Evolutionary conservation across 2,113 vertebrate genomes (phyloP), one percentile per base, ranked within the genome.

Genomic region (Nanorana parkeri): DNA sequence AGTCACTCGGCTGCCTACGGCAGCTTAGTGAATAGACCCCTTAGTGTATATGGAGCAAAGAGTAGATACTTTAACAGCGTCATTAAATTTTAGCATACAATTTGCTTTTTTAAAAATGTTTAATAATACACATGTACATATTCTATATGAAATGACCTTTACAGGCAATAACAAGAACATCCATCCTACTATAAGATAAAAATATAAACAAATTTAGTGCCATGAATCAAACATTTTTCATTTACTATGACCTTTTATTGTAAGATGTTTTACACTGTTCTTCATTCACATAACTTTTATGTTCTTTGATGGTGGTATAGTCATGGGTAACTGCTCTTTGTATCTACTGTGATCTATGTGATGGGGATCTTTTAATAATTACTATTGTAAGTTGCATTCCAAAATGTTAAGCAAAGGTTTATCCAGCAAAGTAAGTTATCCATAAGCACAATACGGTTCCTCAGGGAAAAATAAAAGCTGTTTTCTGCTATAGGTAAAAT

Each of bases 321-420:
- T 36, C 32, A 36, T 36, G 32, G 32, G 32, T 36, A 36, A 36
- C 32, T 36, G 32, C 32, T 36, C 8, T 36, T 36, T 36, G 32
- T 6, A 7, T 36, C 32, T 7, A 36, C 8, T 36, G 32, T 36
- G 32, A 36, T 36, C 32, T 36, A 26, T 24, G 28, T 36, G 47
- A 56, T 55, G 28, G 41, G 5, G 10, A 47, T 41, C 21, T 2
- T 69, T 29, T 20, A 24, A 26, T 54, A 54, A 52, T 32, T 47
- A 41, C 56, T 23, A 55, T 36, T 36, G 47, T 17, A 28, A n/a
- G 69, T 19, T 54, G 47, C 26, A 16, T 73, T 52, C 6, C 29
- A 29, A 71, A 74, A 66, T 75, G 28, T 65, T 61, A 81, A 51
- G 54, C 61, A 73, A 65, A 52, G n/a, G 79, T 72, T 81, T 64